A percentile compares a stretch with the other conserved stretches of the same genome.
Evolutionary conservation across 2,113 vertebrate species (phyloP).

Genomic region (Antechinus flavipes): DNA sequence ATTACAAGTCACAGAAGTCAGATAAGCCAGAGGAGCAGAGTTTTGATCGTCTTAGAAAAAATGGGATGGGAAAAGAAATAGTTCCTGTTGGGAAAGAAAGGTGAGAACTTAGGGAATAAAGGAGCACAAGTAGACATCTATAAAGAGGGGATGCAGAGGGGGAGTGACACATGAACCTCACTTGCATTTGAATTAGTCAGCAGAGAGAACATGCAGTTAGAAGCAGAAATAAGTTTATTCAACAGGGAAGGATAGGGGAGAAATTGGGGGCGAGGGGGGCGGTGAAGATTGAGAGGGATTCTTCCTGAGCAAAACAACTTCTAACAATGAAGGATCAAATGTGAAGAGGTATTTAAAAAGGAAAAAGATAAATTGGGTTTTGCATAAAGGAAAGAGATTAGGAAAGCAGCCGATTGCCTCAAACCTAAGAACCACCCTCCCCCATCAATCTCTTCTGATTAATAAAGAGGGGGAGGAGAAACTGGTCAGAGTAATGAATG

Average conservation of each 20-base stretch:
- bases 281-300: neutral
- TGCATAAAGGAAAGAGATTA: no score
- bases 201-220: neutral
- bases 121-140: neutral
- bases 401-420: no score
- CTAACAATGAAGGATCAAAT: neutral
- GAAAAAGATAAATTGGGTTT: no score
- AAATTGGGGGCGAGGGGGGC: no score
- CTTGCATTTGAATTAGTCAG: neutral
- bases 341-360: neutral
- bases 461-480: no score
- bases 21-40: neutral
- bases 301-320: neutral
- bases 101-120: no score
- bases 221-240: neutral
- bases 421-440: no score
- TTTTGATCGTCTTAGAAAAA: neutral
- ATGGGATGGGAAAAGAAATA: neutral
- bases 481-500: no score
- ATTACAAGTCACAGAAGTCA: neutral
- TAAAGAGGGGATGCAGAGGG: neutral
- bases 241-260: neutral
- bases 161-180: no score
- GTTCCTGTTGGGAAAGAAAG: neutral
- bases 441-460: no score